Conservation (phyloP, 2,888 invertebrate species). For the Stenoptilia bipunctidactyla region DNA sequence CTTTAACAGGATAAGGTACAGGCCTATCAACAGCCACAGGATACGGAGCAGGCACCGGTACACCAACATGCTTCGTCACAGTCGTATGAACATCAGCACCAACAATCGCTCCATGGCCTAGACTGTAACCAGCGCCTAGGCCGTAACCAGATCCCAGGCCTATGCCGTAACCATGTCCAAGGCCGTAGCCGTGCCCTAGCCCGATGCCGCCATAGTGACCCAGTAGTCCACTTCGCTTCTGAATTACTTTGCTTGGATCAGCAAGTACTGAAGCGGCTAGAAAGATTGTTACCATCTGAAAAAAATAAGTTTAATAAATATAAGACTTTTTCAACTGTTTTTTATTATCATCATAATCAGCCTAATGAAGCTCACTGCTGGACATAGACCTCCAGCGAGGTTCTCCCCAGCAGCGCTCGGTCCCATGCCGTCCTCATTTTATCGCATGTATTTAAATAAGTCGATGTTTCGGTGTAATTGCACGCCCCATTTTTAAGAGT, state of each 20-base stretch:
- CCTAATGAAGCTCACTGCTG: no score
- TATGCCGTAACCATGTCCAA: conserved; percentile 17
- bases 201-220: conserved; percentile 39
- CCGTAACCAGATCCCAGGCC: conserved; percentile 18
- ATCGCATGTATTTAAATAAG: no score
- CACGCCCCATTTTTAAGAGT: no score
- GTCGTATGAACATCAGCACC: conserved; percentile 63
- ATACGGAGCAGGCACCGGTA: conserved; percentile 60
- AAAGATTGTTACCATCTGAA: conserved; percentile 45
- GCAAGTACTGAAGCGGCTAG: conserved; percentile 47
- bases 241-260: conserved; percentile 53
- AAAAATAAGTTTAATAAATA: no score
- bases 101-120: conserved; percentile 31
- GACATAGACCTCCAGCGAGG: no score
- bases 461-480: no score
- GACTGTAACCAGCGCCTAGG: conserved; percentile 17
- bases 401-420: no score
- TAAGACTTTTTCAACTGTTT: no score
- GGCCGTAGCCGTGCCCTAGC: conserved; percentile 22
- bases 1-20: conserved; percentile 55
- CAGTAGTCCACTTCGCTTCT: conserved; percentile 52
- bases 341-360: no score
- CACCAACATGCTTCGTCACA: conserved; percentile 59
- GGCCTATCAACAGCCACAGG: conserved; percentile 61
- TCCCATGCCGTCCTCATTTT: no score